phyloP scores from a whole-genome alignment of 1,140 invertebrate genomes.

The Thaumatotibia leucotreta region DNA sequence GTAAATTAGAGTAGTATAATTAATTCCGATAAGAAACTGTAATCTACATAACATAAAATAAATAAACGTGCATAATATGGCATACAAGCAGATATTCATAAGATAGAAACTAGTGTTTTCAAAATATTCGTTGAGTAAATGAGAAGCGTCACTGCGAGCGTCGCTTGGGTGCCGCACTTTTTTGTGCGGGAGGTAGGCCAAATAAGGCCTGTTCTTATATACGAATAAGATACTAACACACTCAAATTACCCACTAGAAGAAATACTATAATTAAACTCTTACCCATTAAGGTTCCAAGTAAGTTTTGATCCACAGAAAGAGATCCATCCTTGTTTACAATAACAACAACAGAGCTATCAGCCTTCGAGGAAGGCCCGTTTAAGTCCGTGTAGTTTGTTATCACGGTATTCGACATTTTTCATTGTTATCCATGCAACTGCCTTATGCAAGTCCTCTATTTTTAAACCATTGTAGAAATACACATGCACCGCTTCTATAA shows the following conservation, averaged over 20 bases:
- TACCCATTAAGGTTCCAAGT: conserved; percentile 83
- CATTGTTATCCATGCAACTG: conserved; percentile 45
- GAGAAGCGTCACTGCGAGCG: not conserved
- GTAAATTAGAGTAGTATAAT: not conserved
- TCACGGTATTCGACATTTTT: conserved; percentile 75
- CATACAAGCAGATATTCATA: not conserved
- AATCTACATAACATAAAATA: not conserved
- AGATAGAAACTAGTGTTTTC: not conserved
- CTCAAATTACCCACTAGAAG: not conserved
- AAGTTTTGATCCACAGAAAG: conserved; percentile 83
- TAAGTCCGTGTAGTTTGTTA: conserved; percentile 73
- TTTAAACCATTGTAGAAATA: conserved; percentile 53
- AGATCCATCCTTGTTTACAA: conserved; percentile 84
- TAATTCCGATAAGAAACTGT: not conserved
- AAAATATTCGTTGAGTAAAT: not conserved
- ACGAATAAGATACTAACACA: not conserved
- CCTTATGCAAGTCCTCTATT: conserved; percentile 57
- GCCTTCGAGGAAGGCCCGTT: conserved; percentile 71
- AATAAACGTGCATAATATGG: not conserved
- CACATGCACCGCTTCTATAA: conserved; percentile 65
- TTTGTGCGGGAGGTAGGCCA: not conserved
- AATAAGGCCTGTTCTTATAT: not conserved
- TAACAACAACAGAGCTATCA: conserved; percentile 80
- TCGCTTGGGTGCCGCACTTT: not conserved
- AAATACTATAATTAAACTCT: conserved; percentile 41